A percentile compares a stretch with the other conserved stretches of the same genome.
These are phyloP conservation scores for Ostrea edulis DNA, from an alignment of 1,140 invertebrate species.

Conservation along the genomic window DNA sequence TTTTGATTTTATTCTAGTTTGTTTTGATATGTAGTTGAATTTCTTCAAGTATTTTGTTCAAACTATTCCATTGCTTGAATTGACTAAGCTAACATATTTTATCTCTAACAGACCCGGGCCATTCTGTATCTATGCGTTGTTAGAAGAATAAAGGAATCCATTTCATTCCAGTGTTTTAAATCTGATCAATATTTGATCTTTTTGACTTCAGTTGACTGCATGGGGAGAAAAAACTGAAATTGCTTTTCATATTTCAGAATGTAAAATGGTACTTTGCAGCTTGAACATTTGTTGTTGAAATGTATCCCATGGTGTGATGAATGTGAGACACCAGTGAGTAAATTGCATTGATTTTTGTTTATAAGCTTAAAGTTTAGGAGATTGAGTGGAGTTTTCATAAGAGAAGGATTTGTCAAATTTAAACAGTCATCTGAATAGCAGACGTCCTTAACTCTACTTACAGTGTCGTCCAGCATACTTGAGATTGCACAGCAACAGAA, in stretches of 20 bases:
- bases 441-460: conserved; percentile 24
- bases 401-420: conserved; percentile 29
- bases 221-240: neutral
- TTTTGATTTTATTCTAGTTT: neutral
- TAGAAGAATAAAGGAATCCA: neutral
- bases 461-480: neutral
- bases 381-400: neutral
- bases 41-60: too few species aligned
- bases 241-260: neutral
- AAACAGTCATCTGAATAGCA: neutral
- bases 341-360: conserved; percentile 25
- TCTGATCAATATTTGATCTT: conserved; percentile 22
- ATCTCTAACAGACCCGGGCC: neutral
- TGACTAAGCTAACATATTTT: neutral
- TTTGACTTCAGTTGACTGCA: neutral
- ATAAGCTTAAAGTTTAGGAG: neutral
- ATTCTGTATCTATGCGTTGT: neutral
- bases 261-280: neutral
- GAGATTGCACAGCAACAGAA: conserved; percentile 28
- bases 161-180: conserved; percentile 15
- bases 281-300: neutral
- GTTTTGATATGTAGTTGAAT: neutral
- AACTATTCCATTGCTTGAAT: neutral
- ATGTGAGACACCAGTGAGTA: neutral
- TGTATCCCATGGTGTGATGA: neutral